These are phyloP conservation scores for Cricetomys ansorgei DNA, from an alignment of 2,113 vertebrate species.

Conservation along the genomic window DNA sequence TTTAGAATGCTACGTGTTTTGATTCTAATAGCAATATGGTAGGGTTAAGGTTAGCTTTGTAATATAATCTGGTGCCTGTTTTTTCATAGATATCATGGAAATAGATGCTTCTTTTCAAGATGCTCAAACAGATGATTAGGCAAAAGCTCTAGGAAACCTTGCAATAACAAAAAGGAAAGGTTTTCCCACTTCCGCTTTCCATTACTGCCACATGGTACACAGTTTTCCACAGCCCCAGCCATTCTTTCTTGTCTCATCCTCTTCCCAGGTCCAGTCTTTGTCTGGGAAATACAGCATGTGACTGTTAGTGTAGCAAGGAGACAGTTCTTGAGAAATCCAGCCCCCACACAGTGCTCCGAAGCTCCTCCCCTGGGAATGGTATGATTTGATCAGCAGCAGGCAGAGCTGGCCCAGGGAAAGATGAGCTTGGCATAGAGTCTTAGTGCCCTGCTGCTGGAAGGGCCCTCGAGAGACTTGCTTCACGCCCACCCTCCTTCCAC, in stretches of 20 bases:
- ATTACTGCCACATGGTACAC: slow-evolving; percentile 6
- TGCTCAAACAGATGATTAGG: slow-evolving; percentile 88
- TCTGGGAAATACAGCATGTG: not conserved
- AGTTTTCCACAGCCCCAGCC: slow-evolving; percentile 62
- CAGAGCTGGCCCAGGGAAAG: slow-evolving; percentile 55
- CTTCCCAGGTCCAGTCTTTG: slow-evolving; percentile 14
- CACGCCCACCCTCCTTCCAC: slow-evolving; percentile 45
- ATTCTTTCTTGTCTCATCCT: slow-evolving; percentile 45
- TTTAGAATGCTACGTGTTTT: slow-evolving; percentile 88
- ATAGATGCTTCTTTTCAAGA: slow-evolving; percentile 88
- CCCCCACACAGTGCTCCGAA: slow-evolving; percentile 9
- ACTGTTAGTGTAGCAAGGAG: slow-evolving; percentile 54
- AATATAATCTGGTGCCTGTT: slow-evolving; percentile 88
- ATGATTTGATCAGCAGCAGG: slow-evolving; percentile 49
- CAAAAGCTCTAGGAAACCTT: slow-evolving; percentile 86
- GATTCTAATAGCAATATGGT: slow-evolving; percentile 89
- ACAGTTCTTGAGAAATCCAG: slow-evolving; percentile 42
- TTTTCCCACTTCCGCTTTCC: slow-evolving; percentile 63
- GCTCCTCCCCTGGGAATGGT: slow-evolving; percentile 11
- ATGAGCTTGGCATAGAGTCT: slow-evolving; percentile 52
- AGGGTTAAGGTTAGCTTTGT: slow-evolving; percentile 87
- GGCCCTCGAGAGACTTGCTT: slow-evolving; percentile 52
- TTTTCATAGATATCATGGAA: slow-evolving; percentile 86
- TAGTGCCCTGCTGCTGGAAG: slow-evolving; percentile 55
- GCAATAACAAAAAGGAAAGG: slow-evolving; percentile 84